Conservation (phyloP, 2,888 invertebrate genomes). For the Cephus rjabovi region DNA sequence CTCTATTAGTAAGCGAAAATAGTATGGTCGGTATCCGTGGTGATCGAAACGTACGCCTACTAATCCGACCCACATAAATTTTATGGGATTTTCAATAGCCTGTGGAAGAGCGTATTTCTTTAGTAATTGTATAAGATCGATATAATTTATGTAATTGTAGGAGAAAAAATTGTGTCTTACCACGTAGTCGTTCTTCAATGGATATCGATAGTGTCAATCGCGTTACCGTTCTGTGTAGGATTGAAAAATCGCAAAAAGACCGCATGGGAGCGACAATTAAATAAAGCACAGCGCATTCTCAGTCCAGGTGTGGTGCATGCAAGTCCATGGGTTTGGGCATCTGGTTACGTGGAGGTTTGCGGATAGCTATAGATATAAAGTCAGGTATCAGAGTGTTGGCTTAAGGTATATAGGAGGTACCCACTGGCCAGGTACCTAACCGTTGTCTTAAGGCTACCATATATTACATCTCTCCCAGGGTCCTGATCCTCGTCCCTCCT, state of each 20-base stretch:
- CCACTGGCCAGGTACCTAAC: constrained; percentile 44
- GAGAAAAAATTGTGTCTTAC: neutral
- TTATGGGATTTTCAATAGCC: neutral
- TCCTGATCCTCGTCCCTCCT: constrained; percentile 35
- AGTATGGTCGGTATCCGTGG: neutral
- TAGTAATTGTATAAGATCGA: neutral
- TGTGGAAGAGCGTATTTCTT: neutral
- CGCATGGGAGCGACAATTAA: constrained; percentile 34
- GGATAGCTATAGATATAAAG: constrained; percentile 1
- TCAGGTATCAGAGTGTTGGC: constrained; percentile 10
- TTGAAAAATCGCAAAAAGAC: neutral
- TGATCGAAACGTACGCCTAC: neutral
- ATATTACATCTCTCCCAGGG: constrained; percentile 51
- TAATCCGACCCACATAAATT: neutral
- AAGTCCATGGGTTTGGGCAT: constrained; percentile 1
- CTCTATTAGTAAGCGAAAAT: neutral
- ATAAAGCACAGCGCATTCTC: constrained; percentile 25
- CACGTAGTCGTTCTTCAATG: neutral
- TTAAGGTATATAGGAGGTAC: constrained; percentile 23
- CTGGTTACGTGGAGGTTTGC: constrained; percentile 1
- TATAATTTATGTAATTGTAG: neutral
- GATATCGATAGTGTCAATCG: neutral
- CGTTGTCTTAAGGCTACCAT: constrained; percentile 60
- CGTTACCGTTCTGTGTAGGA: neutral
- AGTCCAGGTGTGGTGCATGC: constrained; percentile 19